Conservation (phyloP, 1,140 invertebrate genomes). For the Theocolax elegans region DNA sequence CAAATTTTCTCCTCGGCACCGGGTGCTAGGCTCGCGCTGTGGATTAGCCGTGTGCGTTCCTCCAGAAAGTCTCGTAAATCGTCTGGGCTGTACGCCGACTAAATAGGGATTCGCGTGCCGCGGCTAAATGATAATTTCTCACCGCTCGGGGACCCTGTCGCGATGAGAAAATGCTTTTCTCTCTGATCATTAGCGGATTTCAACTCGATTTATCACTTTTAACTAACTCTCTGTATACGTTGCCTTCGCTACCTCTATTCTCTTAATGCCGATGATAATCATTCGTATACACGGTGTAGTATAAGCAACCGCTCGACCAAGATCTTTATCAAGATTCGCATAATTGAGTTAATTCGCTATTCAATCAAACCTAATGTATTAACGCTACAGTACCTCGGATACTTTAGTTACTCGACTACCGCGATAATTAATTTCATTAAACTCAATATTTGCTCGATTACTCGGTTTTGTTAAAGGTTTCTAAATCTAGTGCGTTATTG, state of each 20-base stretch:
- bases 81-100: constrained; percentile 43
- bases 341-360: not conserved
- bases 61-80: constrained; percentile 54
- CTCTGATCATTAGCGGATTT: constrained; percentile 22
- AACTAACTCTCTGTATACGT: constrained; percentile 2
- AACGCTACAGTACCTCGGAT: too few relatives aligned
- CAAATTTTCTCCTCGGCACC: constrained; percentile 42
- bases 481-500: too few relatives aligned
- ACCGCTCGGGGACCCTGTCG: constrained; percentile 33
- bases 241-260: too few relatives aligned
- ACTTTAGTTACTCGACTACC: too few relatives aligned
- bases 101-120: constrained; percentile 48
- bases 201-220: constrained; percentile 9
- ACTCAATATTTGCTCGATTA: too few relatives aligned
- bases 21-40: constrained; percentile 19
- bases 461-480: too few relatives aligned
- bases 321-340: constrained; percentile 5
- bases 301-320: not conserved
- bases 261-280: not conserved
- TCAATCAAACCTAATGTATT: constrained; percentile 3
- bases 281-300: not conserved
- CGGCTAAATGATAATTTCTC: constrained; percentile 59
- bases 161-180: constrained; percentile 25
- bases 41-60: constrained; percentile 44
- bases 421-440: too few relatives aligned